A percentile compares a stretch with the other conserved stretches of the same genome.
Conservation (phyloP, 2,113 vertebrate species). For the Dasyornis broadbenti region DNA sequence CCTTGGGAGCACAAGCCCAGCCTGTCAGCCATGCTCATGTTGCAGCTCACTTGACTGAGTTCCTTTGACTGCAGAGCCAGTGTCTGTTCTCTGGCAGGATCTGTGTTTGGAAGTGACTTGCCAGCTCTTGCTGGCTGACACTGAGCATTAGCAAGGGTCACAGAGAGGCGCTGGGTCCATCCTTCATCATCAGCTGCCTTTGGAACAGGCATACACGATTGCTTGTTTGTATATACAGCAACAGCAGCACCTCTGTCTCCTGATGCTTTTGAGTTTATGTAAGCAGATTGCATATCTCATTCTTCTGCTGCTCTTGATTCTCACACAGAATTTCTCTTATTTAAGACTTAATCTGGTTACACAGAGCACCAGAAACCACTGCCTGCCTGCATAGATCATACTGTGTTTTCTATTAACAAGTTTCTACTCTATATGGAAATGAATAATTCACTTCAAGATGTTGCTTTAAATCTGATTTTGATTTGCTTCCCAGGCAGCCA, state of each 20-base stretch:
- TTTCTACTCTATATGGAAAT: constrained; percentile 14
- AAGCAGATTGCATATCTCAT: not conserved
- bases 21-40: not conserved
- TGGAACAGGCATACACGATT: not conserved
- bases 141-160: not conserved
- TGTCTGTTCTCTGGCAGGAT: not conserved
- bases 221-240: not conserved
- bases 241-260: not conserved
- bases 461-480: constrained; percentile 14
- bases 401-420: constrained; percentile 32
- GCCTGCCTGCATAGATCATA: not conserved
- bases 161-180: not conserved
- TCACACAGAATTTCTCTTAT: constrained; percentile 12
- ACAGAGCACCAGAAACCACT: not conserved
- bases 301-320: not conserved
- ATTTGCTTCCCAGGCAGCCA: not conserved
- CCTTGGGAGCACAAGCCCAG: not conserved
- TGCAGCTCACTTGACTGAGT: not conserved
- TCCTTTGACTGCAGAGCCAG: not conserved
- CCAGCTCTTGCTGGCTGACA: not conserved
- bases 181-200: not conserved
- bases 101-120: not conserved
- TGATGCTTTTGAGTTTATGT: not conserved
- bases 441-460: constrained; percentile 41
- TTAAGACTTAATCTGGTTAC: constrained; percentile 18